A percentile compares a stretch with the other conserved stretches of the same genome.
These are phyloP conservation scores for Caradrina clavipalpis DNA, from an alignment of 2,888 invertebrate species.

Conservation along the genomic window DNA sequence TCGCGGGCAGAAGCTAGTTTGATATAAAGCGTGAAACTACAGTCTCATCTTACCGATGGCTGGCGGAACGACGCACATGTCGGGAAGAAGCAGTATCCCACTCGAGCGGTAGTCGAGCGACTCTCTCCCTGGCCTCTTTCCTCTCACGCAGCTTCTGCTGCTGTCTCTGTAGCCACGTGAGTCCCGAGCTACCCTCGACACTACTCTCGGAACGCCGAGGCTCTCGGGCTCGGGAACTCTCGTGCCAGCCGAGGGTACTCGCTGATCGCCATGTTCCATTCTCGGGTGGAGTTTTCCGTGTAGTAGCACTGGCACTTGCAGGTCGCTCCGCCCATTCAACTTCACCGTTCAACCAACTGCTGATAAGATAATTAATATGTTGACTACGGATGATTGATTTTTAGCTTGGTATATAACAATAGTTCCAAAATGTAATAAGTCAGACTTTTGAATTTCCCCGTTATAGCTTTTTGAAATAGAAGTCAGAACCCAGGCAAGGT, in stretches of 20 bases:
- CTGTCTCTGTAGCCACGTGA: slow-evolving; percentile 96
- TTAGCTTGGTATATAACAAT: background rate
- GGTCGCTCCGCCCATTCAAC: slow-evolving; percentile 85
- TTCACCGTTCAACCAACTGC: slow-evolving; percentile 87
- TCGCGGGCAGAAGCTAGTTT: too few species aligned
- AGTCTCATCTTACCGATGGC: slow-evolving; percentile 84
- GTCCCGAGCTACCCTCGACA: slow-evolving; percentile 85
- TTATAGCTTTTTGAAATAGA: background rate
- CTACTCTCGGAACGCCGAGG: slow-evolving; percentile 84
- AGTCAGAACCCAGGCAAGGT: background rate
- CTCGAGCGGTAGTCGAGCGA: slow-evolving; percentile 94
- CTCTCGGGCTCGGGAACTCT: slow-evolving; percentile 79
- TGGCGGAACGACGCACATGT: slow-evolving; percentile 88
- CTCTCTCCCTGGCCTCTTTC: slow-evolving; percentile 93
- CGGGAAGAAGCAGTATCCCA: slow-evolving; percentile 87
- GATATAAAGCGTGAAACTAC: background rate
- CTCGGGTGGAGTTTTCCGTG: slow-evolving; percentile 79
- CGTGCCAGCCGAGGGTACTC: slow-evolving; percentile 85
- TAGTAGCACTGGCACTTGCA: slow-evolving; percentile 72
- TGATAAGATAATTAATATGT: slow-evolving; percentile 49
- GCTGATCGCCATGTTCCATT: slow-evolving; percentile 85
- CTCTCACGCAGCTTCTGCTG: slow-evolving; percentile 95
- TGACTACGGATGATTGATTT: background rate
- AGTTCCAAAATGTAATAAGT: background rate
- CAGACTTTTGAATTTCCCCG: too few species aligned